A percentile compares a stretch with the other conserved stretches of the same genome.
phyloP scores from a whole-genome alignment of 2,888 invertebrate species.

The Margaritifera margaritifera region DNA sequence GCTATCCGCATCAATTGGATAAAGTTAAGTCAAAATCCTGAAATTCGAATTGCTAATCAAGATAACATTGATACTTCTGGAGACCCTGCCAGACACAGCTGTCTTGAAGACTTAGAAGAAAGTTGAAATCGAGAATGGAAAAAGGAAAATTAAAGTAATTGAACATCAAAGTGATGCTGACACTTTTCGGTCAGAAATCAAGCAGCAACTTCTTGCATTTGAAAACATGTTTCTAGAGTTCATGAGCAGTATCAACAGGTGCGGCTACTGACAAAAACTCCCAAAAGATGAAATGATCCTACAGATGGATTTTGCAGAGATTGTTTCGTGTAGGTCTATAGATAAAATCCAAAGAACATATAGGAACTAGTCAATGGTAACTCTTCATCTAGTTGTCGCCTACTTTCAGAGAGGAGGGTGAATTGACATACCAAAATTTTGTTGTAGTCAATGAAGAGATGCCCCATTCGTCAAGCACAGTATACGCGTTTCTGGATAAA shows the following conservation, averaged over 20 bases:
- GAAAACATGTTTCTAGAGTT: slow-evolving; percentile 15
- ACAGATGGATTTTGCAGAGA: slow-evolving; percentile 40
- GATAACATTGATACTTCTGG: slow-evolving; percentile 4
- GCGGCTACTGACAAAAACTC: slow-evolving; percentile 14
- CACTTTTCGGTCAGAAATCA: slow-evolving; percentile 7
- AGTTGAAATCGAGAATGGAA: slow-evolving; percentile 22
- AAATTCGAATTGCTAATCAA: slow-evolving; percentile 15
- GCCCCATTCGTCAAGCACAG: slow-evolving; percentile 28
- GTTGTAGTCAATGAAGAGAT: slow-evolving; percentile 35
- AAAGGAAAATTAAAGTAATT: slow-evolving; percentile 24
- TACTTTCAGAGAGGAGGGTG: slow-evolving; percentile 12
- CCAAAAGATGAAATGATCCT: slow-evolving; percentile 24
- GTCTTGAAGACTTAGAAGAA: slow-evolving; percentile 19
- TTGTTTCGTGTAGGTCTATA: slow-evolving; percentile 24
- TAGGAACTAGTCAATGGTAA: slow-evolving; percentile 25
- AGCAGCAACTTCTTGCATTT: slow-evolving; percentile 11
- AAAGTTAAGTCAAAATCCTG: slow-evolving; percentile 20
- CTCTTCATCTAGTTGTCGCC: slow-evolving; percentile 28
- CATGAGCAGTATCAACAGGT: slow-evolving; percentile 14
- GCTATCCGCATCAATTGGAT: slow-evolving; percentile 15
- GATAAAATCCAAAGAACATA: slow-evolving; percentile 35
- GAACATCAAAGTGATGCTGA: slow-evolving; percentile 10
- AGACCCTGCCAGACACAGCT: slow-evolving; percentile 12
- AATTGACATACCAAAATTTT: slow-evolving; percentile 23
- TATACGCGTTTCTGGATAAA: slow-evolving; percentile 31